These are phyloP conservation scores for Stictocephala bisonia DNA, from an alignment of 2,888 invertebrate species.

Conservation along the genomic window DNA sequence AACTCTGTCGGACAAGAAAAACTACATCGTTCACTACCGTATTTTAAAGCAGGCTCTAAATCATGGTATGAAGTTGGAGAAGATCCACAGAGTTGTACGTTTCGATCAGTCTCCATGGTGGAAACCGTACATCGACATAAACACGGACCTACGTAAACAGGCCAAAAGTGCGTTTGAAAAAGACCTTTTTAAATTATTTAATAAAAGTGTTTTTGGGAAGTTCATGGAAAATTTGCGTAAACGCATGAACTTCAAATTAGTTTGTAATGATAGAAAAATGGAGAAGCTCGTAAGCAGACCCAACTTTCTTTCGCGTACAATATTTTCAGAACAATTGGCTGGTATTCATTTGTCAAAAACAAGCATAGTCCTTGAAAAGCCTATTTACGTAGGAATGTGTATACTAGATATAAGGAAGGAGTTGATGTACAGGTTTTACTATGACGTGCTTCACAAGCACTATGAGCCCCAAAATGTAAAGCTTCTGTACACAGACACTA, in stretches of 20 bases:
- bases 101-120: conserved; percentile 61
- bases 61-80: conserved; percentile 57
- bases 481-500: conserved; percentile 61
- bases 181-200: conserved; percentile 44
- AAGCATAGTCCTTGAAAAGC: not conserved
- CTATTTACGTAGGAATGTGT: not conserved
- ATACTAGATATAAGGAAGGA: not conserved
- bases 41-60: conserved; percentile 23
- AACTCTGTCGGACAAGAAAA: conserved; percentile 28
- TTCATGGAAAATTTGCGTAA: conserved; percentile 23
- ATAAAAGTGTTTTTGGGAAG: conserved; percentile 27
- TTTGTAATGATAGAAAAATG: not conserved
- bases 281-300: conserved; percentile 9
- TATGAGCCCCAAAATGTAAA: conserved; percentile 52
- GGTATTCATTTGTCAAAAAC: not conserved
- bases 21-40: conserved; percentile 42
- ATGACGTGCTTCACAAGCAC: conserved; percentile 54
- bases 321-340: conserved; percentile 45
- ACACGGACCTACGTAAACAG: conserved; percentile 50
- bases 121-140: conserved; percentile 58
- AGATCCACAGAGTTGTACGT: conserved; percentile 59
- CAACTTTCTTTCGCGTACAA: conserved; percentile 6
- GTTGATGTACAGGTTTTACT: conserved; percentile 52
- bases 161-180: conserved; percentile 62
- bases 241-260: conserved; percentile 29